phyloP scores from a whole-genome alignment of 2,797 vertebrate species.

The Characodon lateralis region DNA sequence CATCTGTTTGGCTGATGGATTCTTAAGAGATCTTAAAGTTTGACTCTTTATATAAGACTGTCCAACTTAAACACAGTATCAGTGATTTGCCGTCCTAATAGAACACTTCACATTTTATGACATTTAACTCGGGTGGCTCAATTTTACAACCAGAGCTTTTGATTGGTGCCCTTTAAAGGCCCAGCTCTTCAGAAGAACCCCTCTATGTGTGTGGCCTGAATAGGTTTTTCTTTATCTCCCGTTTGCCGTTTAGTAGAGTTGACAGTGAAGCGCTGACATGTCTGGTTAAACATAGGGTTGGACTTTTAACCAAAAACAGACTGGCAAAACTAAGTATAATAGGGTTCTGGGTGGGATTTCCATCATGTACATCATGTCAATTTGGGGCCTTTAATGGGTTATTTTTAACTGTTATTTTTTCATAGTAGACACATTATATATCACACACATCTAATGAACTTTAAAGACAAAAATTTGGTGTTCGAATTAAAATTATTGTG shows the following conservation, averaged over 20 bases:
- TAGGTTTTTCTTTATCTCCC: constrained; percentile 36
- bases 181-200: constrained; percentile 18
- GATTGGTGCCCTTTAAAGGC: constrained; percentile 67
- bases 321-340: constrained; percentile 19
- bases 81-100: constrained; percentile 40
- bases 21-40: constrained; percentile 30
- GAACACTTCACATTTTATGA: constrained; percentile 56
- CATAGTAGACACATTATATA: background rate
- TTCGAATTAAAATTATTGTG: background rate
- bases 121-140: constrained; percentile 47
- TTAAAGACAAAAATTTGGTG: background rate
- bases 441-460: background rate
- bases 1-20: constrained; percentile 27
- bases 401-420: background rate
- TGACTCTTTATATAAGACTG: constrained; percentile 41
- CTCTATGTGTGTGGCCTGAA: constrained; percentile 15
- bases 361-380: background rate
- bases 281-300: constrained; percentile 49
- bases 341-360: background rate
- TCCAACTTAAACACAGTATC: constrained; percentile 44
- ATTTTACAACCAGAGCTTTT: constrained; percentile 45
- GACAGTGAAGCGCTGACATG: constrained; percentile 38
- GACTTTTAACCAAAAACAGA: constrained; percentile 27
- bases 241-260: constrained; percentile 40
- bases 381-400: background rate